These are phyloP conservation scores for Eucriotettix oculatus DNA, from an alignment of 2,888 invertebrate genomes.

Conservation along the genomic window DNA sequence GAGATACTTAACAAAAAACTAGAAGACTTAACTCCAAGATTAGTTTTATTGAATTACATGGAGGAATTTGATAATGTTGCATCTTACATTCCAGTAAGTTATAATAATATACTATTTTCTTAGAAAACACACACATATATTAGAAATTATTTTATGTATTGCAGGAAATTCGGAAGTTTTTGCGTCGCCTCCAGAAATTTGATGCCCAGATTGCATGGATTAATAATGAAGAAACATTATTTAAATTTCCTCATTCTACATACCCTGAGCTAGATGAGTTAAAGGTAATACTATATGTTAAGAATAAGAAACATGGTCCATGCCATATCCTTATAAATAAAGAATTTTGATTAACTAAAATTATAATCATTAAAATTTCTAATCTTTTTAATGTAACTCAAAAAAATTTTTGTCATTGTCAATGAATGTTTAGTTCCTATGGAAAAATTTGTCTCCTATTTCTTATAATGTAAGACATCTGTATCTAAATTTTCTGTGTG, in stretches of 20 bases:
- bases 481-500: too few relatives aligned
- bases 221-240: conserved; percentile 72
- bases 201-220: conserved; percentile 65
- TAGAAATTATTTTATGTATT: not conserved
- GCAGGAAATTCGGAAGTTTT: not conserved
- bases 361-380: not conserved
- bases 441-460: too few relatives aligned
- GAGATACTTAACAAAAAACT: conserved; percentile 56
- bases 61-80: conserved; percentile 58
- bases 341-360: not conserved
- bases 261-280: conserved; percentile 69
- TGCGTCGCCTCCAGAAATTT: not conserved
- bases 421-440: too few relatives aligned
- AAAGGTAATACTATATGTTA: conserved; percentile 24
- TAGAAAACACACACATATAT: not conserved
- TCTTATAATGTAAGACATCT: too few relatives aligned
- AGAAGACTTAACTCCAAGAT: conserved; percentile 50
- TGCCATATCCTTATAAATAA: not conserved
- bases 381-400: not conserved
- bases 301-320: not conserved
- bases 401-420: not conserved
- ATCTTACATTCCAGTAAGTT: conserved; percentile 40
- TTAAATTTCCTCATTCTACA: conserved; percentile 59
- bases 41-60: conserved; percentile 70
- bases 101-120: not conserved